Evolutionary conservation across 2,113 vertebrate genomes (phyloP), one percentile per base, ranked within the genome.

Genomic region (Chamaea fasciata): DNA sequence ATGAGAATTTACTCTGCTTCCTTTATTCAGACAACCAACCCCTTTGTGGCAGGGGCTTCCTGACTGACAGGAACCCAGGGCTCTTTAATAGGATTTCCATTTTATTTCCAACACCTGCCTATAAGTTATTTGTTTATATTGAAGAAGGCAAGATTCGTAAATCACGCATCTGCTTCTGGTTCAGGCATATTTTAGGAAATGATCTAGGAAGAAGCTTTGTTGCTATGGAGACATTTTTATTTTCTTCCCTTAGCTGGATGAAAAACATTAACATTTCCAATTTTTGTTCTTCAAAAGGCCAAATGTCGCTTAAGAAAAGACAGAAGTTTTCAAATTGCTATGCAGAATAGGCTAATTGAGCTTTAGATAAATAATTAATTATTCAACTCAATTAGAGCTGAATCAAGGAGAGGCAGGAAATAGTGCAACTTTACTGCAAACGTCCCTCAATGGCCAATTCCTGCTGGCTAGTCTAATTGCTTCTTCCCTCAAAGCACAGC

Each of bases 71-170:
- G 95, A 98, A 98, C 96, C 91, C 92, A 59, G 95, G 97, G 97
- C 97, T 98, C 96, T 97, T 97, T 98, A 98, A 98, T 98, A 98
- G 98, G 98, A 98, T 98, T 98, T 98, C 98, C 98, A 98, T 98
- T 98, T 98, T 98, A 98, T 98, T 98, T 98, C 97, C 94, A 98
- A 98, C 98, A 98, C 98, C 98, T 98, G 98, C 98, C 98, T 98
- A 97, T 97, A 98, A 98, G 98, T 98, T 98, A 98, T 98, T 98
- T 98, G 98, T 98, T 98, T 98, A 98, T 98, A 98, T 96, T 98
- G 97, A 98, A 98, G 98, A 95, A 98, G 97, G 97, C 88, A 84
- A 98, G 96, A 98, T 97, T 98, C 98, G 98, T 98, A 98, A 98
- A 98, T 98, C 98, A 98, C 98, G 98, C 98, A 98, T 98, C 98